Evolutionary conservation across 2,113 vertebrate genomes (phyloP).

Genomic region (Hippocampus comes): DNA sequence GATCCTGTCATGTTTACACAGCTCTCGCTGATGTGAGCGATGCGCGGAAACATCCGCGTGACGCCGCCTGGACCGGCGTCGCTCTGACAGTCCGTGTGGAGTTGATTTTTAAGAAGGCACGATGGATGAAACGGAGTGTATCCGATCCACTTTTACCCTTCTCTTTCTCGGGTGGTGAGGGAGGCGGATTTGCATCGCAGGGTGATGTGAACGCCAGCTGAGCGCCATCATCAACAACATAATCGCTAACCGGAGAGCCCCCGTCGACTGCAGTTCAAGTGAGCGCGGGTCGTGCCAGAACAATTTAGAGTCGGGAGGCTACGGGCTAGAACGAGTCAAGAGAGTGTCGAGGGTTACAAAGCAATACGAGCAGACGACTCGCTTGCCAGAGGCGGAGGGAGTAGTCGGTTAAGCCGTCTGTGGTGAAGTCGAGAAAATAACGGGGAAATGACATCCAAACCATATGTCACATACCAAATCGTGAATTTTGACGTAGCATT

Average conservation of each 20-base stretch:
- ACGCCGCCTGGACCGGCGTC: slow-evolving; percentile 13
- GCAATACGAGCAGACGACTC: neutral
- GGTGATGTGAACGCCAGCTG: slow-evolving; percentile 36
- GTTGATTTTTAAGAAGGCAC: slow-evolving; percentile 15
- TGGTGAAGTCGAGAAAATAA: neutral
- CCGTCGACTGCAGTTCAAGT: slow-evolving; percentile 28
- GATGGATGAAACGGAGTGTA: slow-evolving; percentile 33
- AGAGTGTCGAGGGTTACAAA: slow-evolving; percentile 8
- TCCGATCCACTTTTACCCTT: neutral
- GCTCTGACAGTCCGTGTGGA: neutral
- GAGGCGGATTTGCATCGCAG: slow-evolving; percentile 34
- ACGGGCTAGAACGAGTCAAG: slow-evolving; percentile 22
- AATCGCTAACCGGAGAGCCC: slow-evolving; percentile 34
- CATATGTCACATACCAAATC: too few species aligned
- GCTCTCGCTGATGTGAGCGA: slow-evolving; percentile 8
- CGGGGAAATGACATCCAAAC: neutral
- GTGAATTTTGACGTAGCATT: too few species aligned
- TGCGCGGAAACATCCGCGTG: neutral
- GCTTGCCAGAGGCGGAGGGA: neutral
- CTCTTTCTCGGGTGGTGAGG: neutral
- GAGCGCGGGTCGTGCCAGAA: slow-evolving; percentile 29
- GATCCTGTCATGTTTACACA: slow-evolving; percentile 15
- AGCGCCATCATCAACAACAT: slow-evolving; percentile 50
- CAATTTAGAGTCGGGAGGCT: slow-evolving; percentile 19
- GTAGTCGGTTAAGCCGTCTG: neutral